phyloP scores from a whole-genome alignment of 1,140 invertebrate species.

The Charaxes varanes region DNA sequence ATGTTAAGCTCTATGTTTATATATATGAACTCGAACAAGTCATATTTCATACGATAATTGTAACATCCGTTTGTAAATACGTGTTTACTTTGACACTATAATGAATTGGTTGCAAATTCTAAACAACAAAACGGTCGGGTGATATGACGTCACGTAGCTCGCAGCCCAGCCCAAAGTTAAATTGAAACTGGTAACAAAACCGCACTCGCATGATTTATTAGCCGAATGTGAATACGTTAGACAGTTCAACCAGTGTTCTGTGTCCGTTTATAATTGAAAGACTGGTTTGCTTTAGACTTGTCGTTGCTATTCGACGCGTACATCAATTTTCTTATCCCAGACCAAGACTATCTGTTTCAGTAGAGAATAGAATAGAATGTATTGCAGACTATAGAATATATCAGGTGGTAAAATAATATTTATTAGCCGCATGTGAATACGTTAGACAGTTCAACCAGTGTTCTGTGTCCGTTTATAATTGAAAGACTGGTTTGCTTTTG shows the following conservation, averaged over 20 bases:
- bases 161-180: slow-evolving; percentile 32
- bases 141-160: slow-evolving; percentile 27
- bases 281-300: slow-evolving; percentile 8
- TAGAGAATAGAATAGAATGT: no score
- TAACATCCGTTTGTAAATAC: no score
- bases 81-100: slow-evolving; percentile 4
- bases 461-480: slow-evolving; percentile 27
- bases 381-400: no score
- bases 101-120: no score
- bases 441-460: slow-evolving; percentile 23
- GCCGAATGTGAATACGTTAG: slow-evolving; percentile 30
- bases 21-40: no score
- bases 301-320: not conserved
- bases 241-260: slow-evolving; percentile 29
- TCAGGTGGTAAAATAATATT: no score
- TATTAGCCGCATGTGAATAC: slow-evolving; percentile 39
- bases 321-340: not conserved
- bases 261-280: slow-evolving; percentile 23
- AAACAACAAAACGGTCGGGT: slow-evolving; percentile 18
- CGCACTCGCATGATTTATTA: slow-evolving; percentile 40
- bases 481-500: slow-evolving; percentile 14
- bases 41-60: no score
- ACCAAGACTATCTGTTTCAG: not conserved
- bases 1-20: no score
- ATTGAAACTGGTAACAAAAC: slow-evolving; percentile 47